Conservation (phyloP, 1,140 invertebrate species). For the Drosophila gunungcola region DNA sequence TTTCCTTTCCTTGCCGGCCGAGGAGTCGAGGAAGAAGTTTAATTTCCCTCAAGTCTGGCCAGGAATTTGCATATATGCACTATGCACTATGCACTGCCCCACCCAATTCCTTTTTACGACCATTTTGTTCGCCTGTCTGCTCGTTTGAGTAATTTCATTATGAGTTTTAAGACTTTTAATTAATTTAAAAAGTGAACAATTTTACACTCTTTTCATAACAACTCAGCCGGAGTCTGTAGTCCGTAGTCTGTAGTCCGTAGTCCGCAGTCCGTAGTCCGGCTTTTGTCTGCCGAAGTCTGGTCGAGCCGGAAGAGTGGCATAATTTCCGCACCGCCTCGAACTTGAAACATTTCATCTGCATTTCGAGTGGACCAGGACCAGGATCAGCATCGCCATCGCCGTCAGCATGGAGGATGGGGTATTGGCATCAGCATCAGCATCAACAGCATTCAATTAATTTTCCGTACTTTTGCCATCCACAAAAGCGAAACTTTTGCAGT, state of each 20-base stretch:
- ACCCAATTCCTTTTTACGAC: conserved; percentile 15
- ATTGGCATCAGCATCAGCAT: conserved; percentile 59
- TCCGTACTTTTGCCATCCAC: conserved; percentile 50
- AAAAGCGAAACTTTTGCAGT: conserved; percentile 57
- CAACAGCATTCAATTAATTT: conserved; percentile 78
- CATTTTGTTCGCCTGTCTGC: conserved; percentile 5
- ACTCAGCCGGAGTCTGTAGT: conserved; percentile 3
- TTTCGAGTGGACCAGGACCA: conserved; percentile 45
- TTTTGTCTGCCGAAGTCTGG: conserved; percentile 29
- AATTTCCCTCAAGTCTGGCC: conserved; percentile 39
- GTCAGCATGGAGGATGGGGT: not conserved
- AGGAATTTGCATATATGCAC: conserved; percentile 22
- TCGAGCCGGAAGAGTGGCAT: conserved; percentile 64
- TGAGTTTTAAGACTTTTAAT: conserved; percentile 81
- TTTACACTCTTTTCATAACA: conserved; percentile 67
- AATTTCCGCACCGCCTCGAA: conserved; percentile 68
- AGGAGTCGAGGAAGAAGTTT: conserved; percentile 38
- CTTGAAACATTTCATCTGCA: conserved; percentile 76
- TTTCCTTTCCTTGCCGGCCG: conserved; percentile 41
- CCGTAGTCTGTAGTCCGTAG: conserved; percentile 1
- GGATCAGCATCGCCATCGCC: conserved; percentile 1
- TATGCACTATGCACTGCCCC: not conserved
- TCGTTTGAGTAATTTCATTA: conserved; percentile 75
- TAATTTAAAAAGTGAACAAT: conserved; percentile 78
- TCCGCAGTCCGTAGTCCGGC: conserved; percentile 1